Percentiles rank a stretch among this genome's conserved stretches.
These are phyloP conservation scores for Heteractis magnifica DNA, from an alignment of 92 coral and sea anemone species.

Conservation along the genomic window DNA sequence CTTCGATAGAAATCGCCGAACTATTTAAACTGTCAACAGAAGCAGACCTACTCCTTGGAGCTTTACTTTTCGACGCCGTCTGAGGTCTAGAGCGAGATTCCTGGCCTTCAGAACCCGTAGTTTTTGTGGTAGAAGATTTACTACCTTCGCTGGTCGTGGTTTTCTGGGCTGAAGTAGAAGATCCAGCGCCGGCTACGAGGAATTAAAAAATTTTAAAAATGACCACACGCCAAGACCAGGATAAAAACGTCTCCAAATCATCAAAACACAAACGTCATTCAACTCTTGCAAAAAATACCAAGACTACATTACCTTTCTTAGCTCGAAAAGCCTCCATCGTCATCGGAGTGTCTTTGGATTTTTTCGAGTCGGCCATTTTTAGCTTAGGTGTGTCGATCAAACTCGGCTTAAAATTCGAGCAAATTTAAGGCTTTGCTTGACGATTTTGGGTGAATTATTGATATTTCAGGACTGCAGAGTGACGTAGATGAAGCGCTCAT, in stretches of 20 bases:
- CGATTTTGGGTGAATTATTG: conserved; percentile 46
- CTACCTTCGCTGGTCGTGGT: conserved; percentile 19
- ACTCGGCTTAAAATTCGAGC: conserved; percentile 22
- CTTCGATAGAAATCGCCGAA: conserved; percentile 53
- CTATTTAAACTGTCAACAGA: conserved; percentile 63
- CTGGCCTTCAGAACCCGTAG: conserved; percentile 31
- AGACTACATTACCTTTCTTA: conserved; percentile 64
- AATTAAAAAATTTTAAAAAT: conserved; percentile 18
- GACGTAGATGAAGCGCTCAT: conserved; percentile 40
- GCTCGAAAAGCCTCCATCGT: conserved; percentile 69
- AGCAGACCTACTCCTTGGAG: conserved; percentile 54
- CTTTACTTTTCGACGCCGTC: conserved; percentile 47
- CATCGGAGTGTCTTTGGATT: conserved; percentile 56
- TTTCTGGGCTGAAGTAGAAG: conserved; percentile 32
- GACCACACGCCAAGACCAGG: conserved; percentile 10
- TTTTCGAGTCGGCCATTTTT: conserved; percentile 79
- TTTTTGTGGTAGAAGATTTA: conserved; percentile 33
- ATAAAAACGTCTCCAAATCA: neutral
- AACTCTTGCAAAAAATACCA: neutral
- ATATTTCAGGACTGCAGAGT: conserved; percentile 43
- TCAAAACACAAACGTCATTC: neutral
- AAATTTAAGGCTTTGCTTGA: conserved; percentile 24
- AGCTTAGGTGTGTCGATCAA: conserved; percentile 77
- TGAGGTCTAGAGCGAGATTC: conserved; percentile 49
- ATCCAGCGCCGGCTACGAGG: conserved; percentile 45